Evolutionary conservation across 1,140 invertebrate species (phyloP).

Genomic region (Heliconius hewitsoni): DNA sequence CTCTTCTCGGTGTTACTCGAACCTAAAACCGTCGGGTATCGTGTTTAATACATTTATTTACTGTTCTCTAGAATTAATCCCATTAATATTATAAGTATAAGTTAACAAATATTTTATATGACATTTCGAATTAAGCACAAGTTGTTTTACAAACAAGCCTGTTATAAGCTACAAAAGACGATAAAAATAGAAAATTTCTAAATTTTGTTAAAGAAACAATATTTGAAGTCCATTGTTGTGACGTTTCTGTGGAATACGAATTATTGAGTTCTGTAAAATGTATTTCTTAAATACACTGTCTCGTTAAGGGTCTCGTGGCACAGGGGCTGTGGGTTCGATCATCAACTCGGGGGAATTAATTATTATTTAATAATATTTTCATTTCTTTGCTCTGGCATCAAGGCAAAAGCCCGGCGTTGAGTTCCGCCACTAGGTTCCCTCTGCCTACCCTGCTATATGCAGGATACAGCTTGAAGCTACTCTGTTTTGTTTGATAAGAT

Average conservation of each 20-base stretch:
- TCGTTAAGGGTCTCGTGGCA: too few species aligned
- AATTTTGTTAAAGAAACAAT: slow-evolving; percentile 5
- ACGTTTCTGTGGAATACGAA: background rate
- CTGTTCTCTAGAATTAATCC: too few species aligned
- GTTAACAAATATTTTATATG: background rate
- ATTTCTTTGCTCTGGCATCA: too few species aligned
- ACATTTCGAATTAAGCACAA: background rate
- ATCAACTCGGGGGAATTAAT: too few species aligned
- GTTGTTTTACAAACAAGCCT: background rate
- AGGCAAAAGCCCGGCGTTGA: too few species aligned
- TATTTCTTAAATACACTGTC: background rate
- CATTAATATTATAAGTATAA: background rate
- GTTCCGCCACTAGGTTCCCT: too few species aligned
- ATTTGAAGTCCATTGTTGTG: background rate
- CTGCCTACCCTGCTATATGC: too few species aligned
- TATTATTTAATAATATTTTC: too few species aligned
- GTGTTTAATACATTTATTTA: too few species aligned
- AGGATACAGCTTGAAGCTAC: background rate
- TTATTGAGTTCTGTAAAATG: background rate
- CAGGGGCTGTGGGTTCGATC: too few species aligned
- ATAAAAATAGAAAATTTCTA: background rate
- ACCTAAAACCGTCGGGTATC: too few species aligned
- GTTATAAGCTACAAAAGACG: background rate
- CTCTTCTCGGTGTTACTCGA: too few species aligned
- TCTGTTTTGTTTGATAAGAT: background rate